A percentile compares a stretch with the other conserved stretches of the same genome.
phyloP scores from a whole-genome alignment of 2,888 invertebrate species.

The Drosophila koepferae region DNA sequence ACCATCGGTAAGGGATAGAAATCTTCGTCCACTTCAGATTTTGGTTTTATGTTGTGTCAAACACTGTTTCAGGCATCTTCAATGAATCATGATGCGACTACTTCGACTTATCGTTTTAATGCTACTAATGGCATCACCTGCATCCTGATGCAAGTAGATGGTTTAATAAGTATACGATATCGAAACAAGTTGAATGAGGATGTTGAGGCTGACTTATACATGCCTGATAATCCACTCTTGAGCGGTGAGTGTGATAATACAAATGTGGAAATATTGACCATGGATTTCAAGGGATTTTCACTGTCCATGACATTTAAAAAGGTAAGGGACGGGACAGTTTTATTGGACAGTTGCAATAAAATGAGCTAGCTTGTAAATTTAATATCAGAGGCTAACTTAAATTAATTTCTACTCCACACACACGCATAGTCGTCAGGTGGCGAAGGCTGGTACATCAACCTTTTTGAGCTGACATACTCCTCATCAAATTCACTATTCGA shows the following conservation, averaged over 20 bases:
- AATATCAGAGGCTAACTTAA: slow-evolving; percentile 43
- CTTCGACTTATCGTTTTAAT: slow-evolving; percentile 89
- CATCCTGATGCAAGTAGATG: slow-evolving; percentile 90
- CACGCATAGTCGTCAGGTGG: slow-evolving; percentile 91
- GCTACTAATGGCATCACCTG: slow-evolving; percentile 91
- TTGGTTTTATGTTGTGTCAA: neutral
- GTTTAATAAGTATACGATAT: slow-evolving; percentile 90
- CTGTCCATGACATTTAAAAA: slow-evolving; percentile 92
- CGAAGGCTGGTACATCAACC: slow-evolving; percentile 94
- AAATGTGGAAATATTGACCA: slow-evolving; percentile 89
- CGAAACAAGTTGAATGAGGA: slow-evolving; percentile 89
- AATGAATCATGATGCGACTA: slow-evolving; percentile 84
- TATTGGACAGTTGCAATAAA: neutral
- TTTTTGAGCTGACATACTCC: slow-evolving; percentile 91
- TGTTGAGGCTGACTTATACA: slow-evolving; percentile 89
- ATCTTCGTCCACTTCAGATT: neutral
- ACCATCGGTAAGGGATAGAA: slow-evolving; percentile 77
- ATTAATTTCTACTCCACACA: neutral
- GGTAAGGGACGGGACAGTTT: slow-evolving; percentile 85
- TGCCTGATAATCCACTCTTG: slow-evolving; percentile 90
- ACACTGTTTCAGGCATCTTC: slow-evolving; percentile 76
- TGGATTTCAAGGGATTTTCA: slow-evolving; percentile 91
- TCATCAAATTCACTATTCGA: slow-evolving; percentile 87
- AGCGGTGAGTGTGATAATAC: slow-evolving; percentile 91
- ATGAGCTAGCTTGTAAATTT: neutral